A percentile compares a stretch with the other conserved stretches of the same genome.
phyloP scores from a whole-genome alignment of 2,113 vertebrate genomes.

The Daboia siamensis region DNA sequence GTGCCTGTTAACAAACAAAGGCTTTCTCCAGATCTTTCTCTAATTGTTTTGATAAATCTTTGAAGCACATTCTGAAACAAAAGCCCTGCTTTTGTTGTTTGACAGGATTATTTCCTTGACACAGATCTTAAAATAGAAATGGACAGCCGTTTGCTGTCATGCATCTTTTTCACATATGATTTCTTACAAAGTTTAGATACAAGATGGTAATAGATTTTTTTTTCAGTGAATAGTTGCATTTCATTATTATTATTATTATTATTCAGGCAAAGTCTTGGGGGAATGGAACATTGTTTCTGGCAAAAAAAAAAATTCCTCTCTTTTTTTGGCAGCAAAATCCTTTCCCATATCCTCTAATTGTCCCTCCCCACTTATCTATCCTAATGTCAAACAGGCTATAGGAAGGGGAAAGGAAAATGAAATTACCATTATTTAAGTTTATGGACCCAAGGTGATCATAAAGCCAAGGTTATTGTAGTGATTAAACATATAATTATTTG shows the following conservation, averaged over 20 bases:
- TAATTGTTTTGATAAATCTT: background rate
- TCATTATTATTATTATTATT: too few relatives aligned
- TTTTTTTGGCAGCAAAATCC: background rate
- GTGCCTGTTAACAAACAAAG: background rate
- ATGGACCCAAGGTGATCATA: constrained; percentile 32
- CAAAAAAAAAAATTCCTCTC: background rate
- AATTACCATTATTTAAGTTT: constrained; percentile 13
- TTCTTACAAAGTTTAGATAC: background rate
- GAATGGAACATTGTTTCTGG: background rate
- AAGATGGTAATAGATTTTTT: background rate
- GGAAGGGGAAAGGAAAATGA: background rate
- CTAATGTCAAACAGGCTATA: background rate
- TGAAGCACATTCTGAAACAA: background rate
- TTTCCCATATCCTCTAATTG: background rate
- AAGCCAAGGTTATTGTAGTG: constrained; percentile 27
- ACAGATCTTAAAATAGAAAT: background rate
- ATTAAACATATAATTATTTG: constrained; percentile 40
- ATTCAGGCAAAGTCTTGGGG: background rate
- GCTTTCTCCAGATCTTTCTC: background rate
- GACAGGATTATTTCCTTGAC: background rate
- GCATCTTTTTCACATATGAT: background rate
- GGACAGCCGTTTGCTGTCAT: background rate
- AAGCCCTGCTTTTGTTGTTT: background rate
- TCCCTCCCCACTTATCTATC: background rate
- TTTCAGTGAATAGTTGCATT: background rate